A percentile compares a stretch with the other conserved stretches of the same genome.
Conservation (phyloP, 2,888 invertebrate species). For the Thecocarcelia acutangulata region DNA sequence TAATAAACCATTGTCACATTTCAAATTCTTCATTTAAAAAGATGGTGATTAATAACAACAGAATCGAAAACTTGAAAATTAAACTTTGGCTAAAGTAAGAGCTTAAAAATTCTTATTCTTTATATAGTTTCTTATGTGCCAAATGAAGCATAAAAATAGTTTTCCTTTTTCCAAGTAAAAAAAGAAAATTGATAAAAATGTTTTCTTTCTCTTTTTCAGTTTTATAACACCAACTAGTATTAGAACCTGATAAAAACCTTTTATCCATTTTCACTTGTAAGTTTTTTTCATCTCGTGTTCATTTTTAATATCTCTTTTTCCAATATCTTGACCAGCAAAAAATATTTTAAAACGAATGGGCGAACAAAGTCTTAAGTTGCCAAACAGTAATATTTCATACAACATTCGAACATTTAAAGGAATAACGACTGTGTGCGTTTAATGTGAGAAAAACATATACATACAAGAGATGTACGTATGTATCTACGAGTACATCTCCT, state of each 20-base stretch:
- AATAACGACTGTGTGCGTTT: neutral
- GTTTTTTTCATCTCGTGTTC: constrained; percentile 25
- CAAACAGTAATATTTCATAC: constrained; percentile 64
- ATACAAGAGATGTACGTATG: too few species aligned
- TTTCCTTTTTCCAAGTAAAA: constrained; percentile 36
- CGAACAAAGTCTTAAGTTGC: constrained; percentile 60
- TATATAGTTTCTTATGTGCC: constrained; percentile 32
- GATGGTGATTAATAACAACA: constrained; percentile 56
- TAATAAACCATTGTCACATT: constrained; percentile 47
- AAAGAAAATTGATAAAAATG: constrained; percentile 25
- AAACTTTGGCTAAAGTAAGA: constrained; percentile 55
- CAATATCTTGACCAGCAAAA: constrained; percentile 51
- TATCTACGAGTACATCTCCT: too few species aligned
- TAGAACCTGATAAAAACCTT: constrained; percentile 45
- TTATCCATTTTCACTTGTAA: constrained; percentile 41
- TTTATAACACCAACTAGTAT: constrained; percentile 48
- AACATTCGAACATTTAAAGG: constrained; percentile 38
- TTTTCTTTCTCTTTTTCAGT: constrained; percentile 26
- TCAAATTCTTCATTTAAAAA: constrained; percentile 43
- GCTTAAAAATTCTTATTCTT: constrained; percentile 44
- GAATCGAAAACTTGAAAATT: constrained; percentile 36
- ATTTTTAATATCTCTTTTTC: constrained; percentile 12
- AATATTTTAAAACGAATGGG: constrained; percentile 28
- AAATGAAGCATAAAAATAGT: constrained; percentile 66
- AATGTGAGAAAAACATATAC: neutral